These are phyloP conservation scores for Thunnus albacares DNA, from an alignment of 2,797 vertebrate species.

Conservation along the genomic window DNA sequence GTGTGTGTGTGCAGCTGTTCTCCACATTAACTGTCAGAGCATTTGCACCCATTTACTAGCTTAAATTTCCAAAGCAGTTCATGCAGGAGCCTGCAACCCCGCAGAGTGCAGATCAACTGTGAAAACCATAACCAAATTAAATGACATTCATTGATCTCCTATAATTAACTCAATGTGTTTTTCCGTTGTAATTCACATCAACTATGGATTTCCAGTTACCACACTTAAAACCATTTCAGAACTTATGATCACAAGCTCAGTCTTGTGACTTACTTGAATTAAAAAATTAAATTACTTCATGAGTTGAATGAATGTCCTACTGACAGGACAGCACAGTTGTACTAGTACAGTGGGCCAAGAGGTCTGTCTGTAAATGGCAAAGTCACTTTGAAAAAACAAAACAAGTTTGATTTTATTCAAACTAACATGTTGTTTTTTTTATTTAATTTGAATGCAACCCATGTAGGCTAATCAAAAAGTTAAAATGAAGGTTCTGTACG, in stretches of 20 bases:
- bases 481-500: not conserved
- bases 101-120: not conserved
- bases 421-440: too few species aligned
- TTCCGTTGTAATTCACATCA: not conserved
- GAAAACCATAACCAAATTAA: not conserved
- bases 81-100: not conserved
- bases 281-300: slow-evolving; percentile 1
- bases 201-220: not conserved
- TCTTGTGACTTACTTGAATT: slow-evolving; percentile 11
- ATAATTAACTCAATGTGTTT: not conserved
- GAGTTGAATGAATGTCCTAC: not conserved
- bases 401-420: too few species aligned
- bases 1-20: not conserved
- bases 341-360: too few species aligned
- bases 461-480: not conserved
- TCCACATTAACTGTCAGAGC: not conserved
- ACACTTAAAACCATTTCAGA: not conserved
- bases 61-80: not conserved
- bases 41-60: not conserved
- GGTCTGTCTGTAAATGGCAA: too few species aligned
- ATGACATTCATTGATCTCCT: not conserved
- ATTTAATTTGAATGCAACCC: too few species aligned
- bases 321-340: not conserved
- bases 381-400: too few species aligned
- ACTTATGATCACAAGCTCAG: not conserved